phyloP scores from a whole-genome alignment of 2,113 vertebrate species.

The Manacus vitellinus region DNA sequence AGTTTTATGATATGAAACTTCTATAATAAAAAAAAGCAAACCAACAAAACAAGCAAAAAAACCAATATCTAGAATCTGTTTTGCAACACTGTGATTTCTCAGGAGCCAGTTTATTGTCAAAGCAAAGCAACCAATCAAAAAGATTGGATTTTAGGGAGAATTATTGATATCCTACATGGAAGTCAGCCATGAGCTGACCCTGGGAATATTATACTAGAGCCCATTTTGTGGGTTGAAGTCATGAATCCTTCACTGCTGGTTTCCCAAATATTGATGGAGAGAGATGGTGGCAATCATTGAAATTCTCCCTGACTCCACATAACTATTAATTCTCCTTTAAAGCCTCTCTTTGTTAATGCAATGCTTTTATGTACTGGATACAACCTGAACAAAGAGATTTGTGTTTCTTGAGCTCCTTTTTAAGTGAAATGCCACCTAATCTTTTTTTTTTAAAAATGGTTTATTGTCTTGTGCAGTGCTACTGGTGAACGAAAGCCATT shows the following conservation, averaged over 20 bases:
- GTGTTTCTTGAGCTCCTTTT: not conserved
- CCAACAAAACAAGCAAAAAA: not conserved
- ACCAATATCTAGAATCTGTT: not conserved
- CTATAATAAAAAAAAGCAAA: not conserved
- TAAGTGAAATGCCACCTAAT: not conserved
- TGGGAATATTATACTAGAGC: not conserved
- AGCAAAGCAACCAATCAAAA: not conserved
- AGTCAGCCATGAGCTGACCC: not conserved
- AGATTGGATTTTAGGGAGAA: not conserved
- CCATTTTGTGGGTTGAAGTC: not conserved
- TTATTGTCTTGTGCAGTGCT: not conserved
- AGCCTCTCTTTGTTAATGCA: not conserved
- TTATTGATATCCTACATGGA: fast-evolving
- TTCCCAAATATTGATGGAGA: not conserved
- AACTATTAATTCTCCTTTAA: not conserved
- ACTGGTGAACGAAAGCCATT: not conserved
- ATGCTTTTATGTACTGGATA: not conserved
- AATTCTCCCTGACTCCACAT: not conserved
- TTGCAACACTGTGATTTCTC: not conserved
- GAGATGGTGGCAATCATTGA: not conserved
- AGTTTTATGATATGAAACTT: not conserved
- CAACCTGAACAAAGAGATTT: not conserved
- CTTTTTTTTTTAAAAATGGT: not conserved
- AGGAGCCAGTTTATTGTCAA: not conserved
- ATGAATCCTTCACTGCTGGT: not conserved